These are phyloP conservation scores for Megaustenia siamemsis DNA, from an alignment of 2,888 invertebrate species.

Conservation along the genomic window DNA sequence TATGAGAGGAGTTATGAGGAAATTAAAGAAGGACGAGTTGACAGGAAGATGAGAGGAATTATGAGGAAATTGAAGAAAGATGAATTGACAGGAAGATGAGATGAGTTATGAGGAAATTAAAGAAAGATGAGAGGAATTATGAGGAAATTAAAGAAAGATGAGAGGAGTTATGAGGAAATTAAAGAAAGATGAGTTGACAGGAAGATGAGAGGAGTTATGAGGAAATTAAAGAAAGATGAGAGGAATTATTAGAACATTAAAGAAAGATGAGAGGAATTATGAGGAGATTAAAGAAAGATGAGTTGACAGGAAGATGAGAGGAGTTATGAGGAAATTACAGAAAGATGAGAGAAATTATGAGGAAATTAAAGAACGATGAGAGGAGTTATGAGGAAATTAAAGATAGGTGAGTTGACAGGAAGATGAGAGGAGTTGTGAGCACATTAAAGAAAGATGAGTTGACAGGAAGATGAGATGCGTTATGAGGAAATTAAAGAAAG, in stretches of 20 bases:
- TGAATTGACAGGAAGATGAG: neutral
- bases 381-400: too few relatives aligned
- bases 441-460: too few relatives aligned
- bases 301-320: neutral
- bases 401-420: too few relatives aligned
- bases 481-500: too few relatives aligned
- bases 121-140: neutral
- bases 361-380: too few relatives aligned
- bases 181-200: too few relatives aligned
- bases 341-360: neutral
- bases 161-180: neutral
- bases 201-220: neutral
- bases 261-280: neutral
- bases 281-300: neutral
- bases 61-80: neutral
- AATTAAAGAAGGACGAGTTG: neutral
- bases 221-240: neutral
- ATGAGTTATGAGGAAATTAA: neutral
- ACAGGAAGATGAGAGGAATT: neutral
- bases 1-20: neutral
- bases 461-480: too few relatives aligned
- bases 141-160: too few relatives aligned
- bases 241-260: neutral
- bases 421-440: too few relatives aligned
- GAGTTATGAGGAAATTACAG: neutral